Evolutionary conservation across 2,113 vertebrate genomes (phyloP).

Genomic region (western clawed frog (Xenopus tropicalis)): UCB_Xtro_10.0 CM004449.2:81772501-81773000

Average conservation of each 20-base stretch:
- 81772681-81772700: no score
- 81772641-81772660: no score
- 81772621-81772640: no score
- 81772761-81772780: not conserved
- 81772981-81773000: not conserved
- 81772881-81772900: slow-evolving; percentile 57
- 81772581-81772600: no score
- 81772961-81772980: not conserved
- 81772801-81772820: not conserved
- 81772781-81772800: not conserved
- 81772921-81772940: slow-evolving; percentile 55
- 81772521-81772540: no score
- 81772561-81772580: no score
- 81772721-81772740: no score
- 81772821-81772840: not conserved
- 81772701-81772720: no score
- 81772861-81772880: slow-evolving; percentile 27
- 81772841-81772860: slow-evolving; percentile 24
- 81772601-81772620: no score
- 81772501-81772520: not conserved
- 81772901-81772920: slow-evolving; percentile 58
- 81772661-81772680: no score
- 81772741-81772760: not conserved
- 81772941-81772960: slow-evolving; percentile 40
- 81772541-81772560: no score